These are phyloP conservation scores for Rattus norvegicus DNA, from an alignment of 2,113 vertebrate genomes.

Conservation along the genomic window GRCr8 NC_086020.1:36847501-36848000, in stretches of 20 bases:
- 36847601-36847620: slow-evolving; percentile 39
- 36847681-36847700: not conserved
- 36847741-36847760: not conserved
- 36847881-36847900: not conserved
- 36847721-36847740: not conserved
- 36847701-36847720: not conserved
- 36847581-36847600: not conserved
- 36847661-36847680: slow-evolving; percentile 30
- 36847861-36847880: not conserved
- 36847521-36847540: slow-evolving; percentile 21
- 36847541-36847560: slow-evolving; percentile 25
- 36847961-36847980: not conserved
- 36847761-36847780: not conserved
- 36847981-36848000: not conserved
- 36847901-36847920: not conserved
- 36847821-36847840: not conserved
- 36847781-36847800: too few species aligned
- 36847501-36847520: not conserved
- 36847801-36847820: too few species aligned
- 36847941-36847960: not conserved
- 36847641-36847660: slow-evolving; percentile 52
- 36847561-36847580: not conserved
- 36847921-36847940: not conserved
- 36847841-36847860: not conserved
- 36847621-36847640: slow-evolving; percentile 35